phyloP scores from a whole-genome alignment of 23 tunicate genomes.

The Corella eumyota region DNA sequence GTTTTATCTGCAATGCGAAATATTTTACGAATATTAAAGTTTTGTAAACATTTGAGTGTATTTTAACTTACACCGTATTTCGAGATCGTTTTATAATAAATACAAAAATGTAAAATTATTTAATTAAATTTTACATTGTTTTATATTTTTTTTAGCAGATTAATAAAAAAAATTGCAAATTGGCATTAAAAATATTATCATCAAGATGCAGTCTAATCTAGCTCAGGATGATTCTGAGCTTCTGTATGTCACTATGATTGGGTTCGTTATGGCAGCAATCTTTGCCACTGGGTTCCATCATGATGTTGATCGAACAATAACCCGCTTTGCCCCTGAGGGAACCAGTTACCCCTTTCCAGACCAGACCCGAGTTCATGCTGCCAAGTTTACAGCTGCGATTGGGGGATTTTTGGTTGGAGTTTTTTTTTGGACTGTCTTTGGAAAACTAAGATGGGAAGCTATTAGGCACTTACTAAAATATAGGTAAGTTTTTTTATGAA shows the following conservation, averaged over 20 bases:
- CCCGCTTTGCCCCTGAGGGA: conserved; percentile 78
- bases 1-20: too few relatives aligned
- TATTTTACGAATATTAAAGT: too few relatives aligned
- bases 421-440: conserved; percentile 52
- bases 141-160: too few relatives aligned
- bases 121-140: too few relatives aligned
- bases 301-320: conserved; percentile 73
- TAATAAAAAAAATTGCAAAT: too few relatives aligned
- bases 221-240: conserved; percentile 67
- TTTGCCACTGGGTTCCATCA: conserved; percentile 82
- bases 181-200: too few relatives aligned
- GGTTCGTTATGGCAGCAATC: conserved; percentile 82
- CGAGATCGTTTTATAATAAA: too few relatives aligned
- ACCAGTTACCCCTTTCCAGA: conserved; percentile 78
- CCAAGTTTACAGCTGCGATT: conserved; percentile 64
- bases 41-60: too few relatives aligned
- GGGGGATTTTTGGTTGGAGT: conserved; percentile 73
- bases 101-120: too few relatives aligned
- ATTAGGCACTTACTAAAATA: conserved; percentile 48
- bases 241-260: conserved; percentile 59
- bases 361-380: conserved; percentile 72
- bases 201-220: conserved; percentile 2
- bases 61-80: too few relatives aligned
- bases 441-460: conserved; percentile 44
- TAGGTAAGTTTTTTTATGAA: conserved; percentile 23